phyloP scores from a whole-genome alignment of 2,797 vertebrate species.

The Falco berigora region DNA sequence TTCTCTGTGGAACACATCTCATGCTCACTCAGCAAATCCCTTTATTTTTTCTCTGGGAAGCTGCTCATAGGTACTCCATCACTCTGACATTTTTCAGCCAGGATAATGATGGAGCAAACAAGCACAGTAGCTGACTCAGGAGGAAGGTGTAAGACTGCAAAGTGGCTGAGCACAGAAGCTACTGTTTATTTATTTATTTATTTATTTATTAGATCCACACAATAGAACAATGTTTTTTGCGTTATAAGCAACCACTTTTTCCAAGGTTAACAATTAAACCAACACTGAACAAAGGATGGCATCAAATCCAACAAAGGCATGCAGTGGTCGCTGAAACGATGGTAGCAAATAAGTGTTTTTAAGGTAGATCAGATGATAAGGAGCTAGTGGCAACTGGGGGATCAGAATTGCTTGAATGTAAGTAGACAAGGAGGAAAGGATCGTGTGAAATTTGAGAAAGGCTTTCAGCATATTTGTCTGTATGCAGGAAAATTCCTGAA shows the following conservation, averaged over 20 bases:
- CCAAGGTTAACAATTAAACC: neutral
- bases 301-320: neutral
- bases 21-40: slow-evolving; percentile 54
- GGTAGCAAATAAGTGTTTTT: neutral
- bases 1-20: slow-evolving; percentile 26
- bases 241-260: neutral
- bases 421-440: neutral
- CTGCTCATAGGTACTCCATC: slow-evolving; percentile 64
- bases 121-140: slow-evolving; percentile 63
- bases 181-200: neutral
- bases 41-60: slow-evolving; percentile 40
- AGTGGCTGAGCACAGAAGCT: neutral
- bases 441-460: neutral
- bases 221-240: neutral
- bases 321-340: neutral
- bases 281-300: neutral
- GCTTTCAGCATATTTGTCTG: neutral
- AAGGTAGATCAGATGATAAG: neutral
- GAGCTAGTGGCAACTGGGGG: neutral
- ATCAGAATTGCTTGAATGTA: neutral
- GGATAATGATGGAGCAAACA: slow-evolving; percentile 65
- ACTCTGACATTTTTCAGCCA: slow-evolving; percentile 64
- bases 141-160: slow-evolving; percentile 32
- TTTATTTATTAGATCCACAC: neutral
- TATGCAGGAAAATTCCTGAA: neutral